Base-by-base conservation (phyloP, 2,797 vertebrate genomes). In the Moxostoma hubbsi region DNA sequence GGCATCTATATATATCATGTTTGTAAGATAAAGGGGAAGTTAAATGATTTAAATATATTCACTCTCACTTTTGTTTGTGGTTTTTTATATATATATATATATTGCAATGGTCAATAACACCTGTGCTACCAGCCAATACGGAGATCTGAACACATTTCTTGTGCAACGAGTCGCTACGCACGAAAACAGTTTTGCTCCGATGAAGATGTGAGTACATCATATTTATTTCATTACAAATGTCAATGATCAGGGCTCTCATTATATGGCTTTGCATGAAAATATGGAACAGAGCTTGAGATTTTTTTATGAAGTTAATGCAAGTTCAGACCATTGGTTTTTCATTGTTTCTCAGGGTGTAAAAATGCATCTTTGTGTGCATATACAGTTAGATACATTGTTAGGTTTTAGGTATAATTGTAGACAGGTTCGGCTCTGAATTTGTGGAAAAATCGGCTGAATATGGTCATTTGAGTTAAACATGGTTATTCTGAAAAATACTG, bases 21-120 rank as follows among this genome's bases (percentile, higher is more conserved):
- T 65, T 77, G 71, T 79, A 50, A 78, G 75, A 80, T 51, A 88
- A 92, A 61, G 72, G 82, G 89, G 93, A 94, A 94, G 90, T 92
- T 87, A 76, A 63, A 1, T 76, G 24, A 6, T 64, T 62, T 91
- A 90, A 91, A 90, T 87, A 89, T 92, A 91, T n/a, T 65, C 81
- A 68, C n/a, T 59, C 24, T 75, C 73, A 87, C 81, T 76, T 69
- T 69, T 89, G 92, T 79, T 90, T 92, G 91, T 69, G 89, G 82
- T 85, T 92, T 90, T 92, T 89, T 82, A 49, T 18, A 47, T 63
- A 59, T 36, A 36, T 24, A 24, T 24, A 24, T 24, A 36, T 36
- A 36, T 36, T 5, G 4, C 36, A 36, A 36, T 87, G 77, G 58
- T 16, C 53, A 67, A 57, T 58, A 46, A 51, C 55, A 65, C 65